These are phyloP conservation scores for Lerema accius DNA, from an alignment of 1,140 invertebrate species.

Conservation along the genomic window DNA sequence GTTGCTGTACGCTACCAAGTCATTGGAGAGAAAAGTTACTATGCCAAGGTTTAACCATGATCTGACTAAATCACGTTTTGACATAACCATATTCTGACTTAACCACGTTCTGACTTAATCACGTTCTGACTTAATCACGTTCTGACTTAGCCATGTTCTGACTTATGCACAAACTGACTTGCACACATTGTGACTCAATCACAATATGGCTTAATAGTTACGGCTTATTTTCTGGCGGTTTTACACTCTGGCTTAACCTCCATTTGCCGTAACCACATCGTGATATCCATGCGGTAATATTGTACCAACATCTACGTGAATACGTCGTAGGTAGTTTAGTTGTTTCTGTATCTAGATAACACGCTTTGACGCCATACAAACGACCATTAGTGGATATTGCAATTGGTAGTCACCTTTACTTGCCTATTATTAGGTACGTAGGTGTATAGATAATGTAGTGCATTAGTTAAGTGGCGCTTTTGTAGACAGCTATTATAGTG, in stretches of 20 bases:
- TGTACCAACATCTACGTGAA: too few relatives aligned
- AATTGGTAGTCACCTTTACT: conserved; percentile 11
- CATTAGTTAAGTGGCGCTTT: conserved; percentile 4
- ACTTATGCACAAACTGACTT: not conserved
- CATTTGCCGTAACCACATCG: too few relatives aligned
- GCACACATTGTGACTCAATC: not conserved
- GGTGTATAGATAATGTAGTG: conserved; percentile 11
- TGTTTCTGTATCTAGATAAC: conserved; percentile 25
- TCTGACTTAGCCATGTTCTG: not conserved
- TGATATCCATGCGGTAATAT: too few relatives aligned
- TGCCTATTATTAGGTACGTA: conserved; percentile 13
- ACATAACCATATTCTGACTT: not conserved
- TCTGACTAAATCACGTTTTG: too few relatives aligned
- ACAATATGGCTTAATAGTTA: too few relatives aligned
- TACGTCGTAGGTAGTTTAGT: not conserved
- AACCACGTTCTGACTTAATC: not conserved
- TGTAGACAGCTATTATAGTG: conserved; percentile 13
- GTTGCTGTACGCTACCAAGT: conserved; percentile 43
- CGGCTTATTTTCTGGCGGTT: too few relatives aligned
- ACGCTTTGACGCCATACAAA: conserved; percentile 45
- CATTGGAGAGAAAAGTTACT: not conserved
- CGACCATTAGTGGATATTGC: conserved; percentile 11
- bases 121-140: too few relatives aligned
- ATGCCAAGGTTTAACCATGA: not conserved
- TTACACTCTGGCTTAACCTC: too few relatives aligned